phyloP scores from a whole-genome alignment of 2,113 vertebrate genomes.

The Camelus bactrianus region DNA sequence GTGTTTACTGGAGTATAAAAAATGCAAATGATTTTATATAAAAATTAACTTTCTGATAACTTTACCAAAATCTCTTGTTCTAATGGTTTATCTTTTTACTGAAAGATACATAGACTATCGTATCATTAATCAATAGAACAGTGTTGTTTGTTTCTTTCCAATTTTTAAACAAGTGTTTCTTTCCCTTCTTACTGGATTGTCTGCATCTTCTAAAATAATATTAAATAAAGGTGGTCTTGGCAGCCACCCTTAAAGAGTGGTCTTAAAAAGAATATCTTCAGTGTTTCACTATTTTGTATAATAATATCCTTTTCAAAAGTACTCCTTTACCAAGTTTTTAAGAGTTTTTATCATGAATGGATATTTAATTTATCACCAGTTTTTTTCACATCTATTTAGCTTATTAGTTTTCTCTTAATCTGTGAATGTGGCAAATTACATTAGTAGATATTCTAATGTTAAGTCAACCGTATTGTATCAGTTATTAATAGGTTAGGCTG shows the following conservation, averaged over 20 bases:
- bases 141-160: background rate
- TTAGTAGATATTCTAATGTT: background rate
- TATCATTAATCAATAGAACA: background rate
- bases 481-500: background rate
- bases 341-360: background rate
- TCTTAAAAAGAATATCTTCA: background rate
- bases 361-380: background rate
- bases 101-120: background rate
- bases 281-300: background rate
- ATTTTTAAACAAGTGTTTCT: constrained; percentile 7
- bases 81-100: background rate
- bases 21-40: background rate
- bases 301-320: background rate
- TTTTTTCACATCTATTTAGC: background rate
- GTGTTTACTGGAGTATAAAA: background rate
- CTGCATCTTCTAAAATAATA: background rate
- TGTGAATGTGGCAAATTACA: background rate
- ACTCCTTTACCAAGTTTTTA: background rate
- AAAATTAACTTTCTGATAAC: background rate
- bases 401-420: background rate
- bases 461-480: background rate
- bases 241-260: background rate
- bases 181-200: background rate
- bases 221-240: background rate
- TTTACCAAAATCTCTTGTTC: background rate